Evolutionary conservation across 2,888 invertebrate genomes (phyloP), one percentile per base, ranked within the genome.

Genomic region (Elgonia sp.): DNA sequence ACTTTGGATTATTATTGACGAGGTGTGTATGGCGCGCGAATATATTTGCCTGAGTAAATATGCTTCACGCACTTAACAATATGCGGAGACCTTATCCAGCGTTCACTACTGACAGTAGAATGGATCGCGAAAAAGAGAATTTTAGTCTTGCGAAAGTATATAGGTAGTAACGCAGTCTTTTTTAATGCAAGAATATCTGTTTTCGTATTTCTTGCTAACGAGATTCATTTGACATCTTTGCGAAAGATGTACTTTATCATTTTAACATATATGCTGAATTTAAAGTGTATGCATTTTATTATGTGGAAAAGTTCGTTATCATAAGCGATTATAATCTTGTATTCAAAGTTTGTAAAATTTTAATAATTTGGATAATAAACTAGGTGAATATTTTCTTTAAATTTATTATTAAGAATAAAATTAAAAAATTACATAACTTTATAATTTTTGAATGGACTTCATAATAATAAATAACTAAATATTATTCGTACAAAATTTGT

Each of bases 121-220:
- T 77, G 77, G 65, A 77, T 65, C 63, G 77, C 72, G 72, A 65
- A 65, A 77, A 77, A 77, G 65, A 77, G 77, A 77, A 77, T 65
- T 77, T 77, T 77, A 76, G 53, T 77, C 65, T 77, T 65, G 77
- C 77, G 77, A 77, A 77, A 77, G 77, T 77, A 65, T 65, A 50
- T n/a, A n/a, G n/a, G n/a, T 46, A 29, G 62, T 63, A 46, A 20
- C 63, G 18, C n/a, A 65, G 65, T 42, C 42, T 42, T 12, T 55
- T 72, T 72, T 72, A 39, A 72, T 55, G 39, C 18, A 16, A 50
- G 67, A 42, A 12, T 57, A 57, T 60, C 40, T 40, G 60, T 73
- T 73, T 73, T 73, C 60, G 60, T 73, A 42, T 73, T 73, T 73
- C 73, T 73, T 42, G 73, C 60, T 73, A 73, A 42, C 60, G 42